Base-by-base conservation (phyloP, 2,888 invertebrate species). In the Tortrix viridana region DNA sequence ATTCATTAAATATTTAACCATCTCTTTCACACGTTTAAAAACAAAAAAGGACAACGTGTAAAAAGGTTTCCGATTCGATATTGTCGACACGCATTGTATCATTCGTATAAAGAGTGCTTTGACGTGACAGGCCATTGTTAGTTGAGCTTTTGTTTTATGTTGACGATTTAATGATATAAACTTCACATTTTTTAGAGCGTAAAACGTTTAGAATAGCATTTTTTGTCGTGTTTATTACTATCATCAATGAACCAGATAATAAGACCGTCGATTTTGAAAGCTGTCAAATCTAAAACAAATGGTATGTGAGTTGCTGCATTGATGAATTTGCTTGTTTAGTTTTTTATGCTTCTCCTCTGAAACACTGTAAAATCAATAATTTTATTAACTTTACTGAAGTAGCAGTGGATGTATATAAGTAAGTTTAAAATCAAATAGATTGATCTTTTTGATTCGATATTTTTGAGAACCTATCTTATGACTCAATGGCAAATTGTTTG, bases 101-200 rank as follows among this genome's bases (percentile, higher is more conserved):
- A 41, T 20, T 53, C 18, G 22, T 16, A 41, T 53, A 41, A 53
- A 41, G 26, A 49, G 32, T 50, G 22, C 22, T 18, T 22, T 53
- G 22, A 53, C 41, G 53, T 53, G 53, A 53, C 22, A 38, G 19
- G 12, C 20, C 53, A 53, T 53, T 53, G 22, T 53, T 41, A 53
- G 50, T 38, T 20, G 41, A 22, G 20, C 53, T 53, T 53, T 22
- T 41, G 41, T 53, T 53, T 41, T 22, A 20, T 52, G 20, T 19
- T 37, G 38, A 12, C 22, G 53, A 22, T 41, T 53, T 16, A 22
- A 41, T 44, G 44, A 44, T 44, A 18, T 9, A 19, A 44, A 18
- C 7, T 44, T 19, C 6, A 18, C 3, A 44, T 19, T 44, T 18
- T 18, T 19, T 44, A 44, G 44, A 19, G 18, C 44, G 16, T 19